Conservation (phyloP, 1,140 invertebrate genomes). For the Drosophila ambigua region DNA sequence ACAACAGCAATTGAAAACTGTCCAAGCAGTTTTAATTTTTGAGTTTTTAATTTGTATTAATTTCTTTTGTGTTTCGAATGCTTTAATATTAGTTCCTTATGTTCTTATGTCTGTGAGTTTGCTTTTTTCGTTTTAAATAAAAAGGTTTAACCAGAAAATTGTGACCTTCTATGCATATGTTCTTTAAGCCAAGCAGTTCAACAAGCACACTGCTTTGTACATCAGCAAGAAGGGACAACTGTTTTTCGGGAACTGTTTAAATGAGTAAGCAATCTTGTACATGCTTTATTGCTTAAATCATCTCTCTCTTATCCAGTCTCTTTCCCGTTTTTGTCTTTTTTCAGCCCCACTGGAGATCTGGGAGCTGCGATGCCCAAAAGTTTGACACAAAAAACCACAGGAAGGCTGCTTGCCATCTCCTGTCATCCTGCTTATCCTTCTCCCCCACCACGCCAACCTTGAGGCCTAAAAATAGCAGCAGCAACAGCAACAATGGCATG, state of each 20-base stretch:
- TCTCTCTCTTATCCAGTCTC: constrained; percentile 28
- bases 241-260: no score
- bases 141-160: constrained; percentile 1
- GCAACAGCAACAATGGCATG: constrained; percentile 23
- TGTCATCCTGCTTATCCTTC: not conserved
- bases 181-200: no score
- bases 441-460: constrained; percentile 29
- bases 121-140: no score
- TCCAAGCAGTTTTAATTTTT: not conserved
- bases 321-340: constrained; percentile 5
- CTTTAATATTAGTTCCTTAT: no score
- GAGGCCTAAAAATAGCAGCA: constrained; percentile 40
- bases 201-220: no score
- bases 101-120: no score
- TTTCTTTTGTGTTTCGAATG: not conserved
- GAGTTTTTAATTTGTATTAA: no score
- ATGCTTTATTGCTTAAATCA: constrained; percentile 24
- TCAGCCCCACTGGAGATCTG: not conserved
- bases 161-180: no score
- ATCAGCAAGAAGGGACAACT: no score
- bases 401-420: not conserved
- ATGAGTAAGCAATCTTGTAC: constrained; percentile 8
- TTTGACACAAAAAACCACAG: constrained; percentile 31
- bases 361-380: constrained; percentile 42
- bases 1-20: constrained; percentile 22